Evolutionary conservation across 2,113 vertebrate species (phyloP).

Genomic region (Alligator sinensis): DNA sequence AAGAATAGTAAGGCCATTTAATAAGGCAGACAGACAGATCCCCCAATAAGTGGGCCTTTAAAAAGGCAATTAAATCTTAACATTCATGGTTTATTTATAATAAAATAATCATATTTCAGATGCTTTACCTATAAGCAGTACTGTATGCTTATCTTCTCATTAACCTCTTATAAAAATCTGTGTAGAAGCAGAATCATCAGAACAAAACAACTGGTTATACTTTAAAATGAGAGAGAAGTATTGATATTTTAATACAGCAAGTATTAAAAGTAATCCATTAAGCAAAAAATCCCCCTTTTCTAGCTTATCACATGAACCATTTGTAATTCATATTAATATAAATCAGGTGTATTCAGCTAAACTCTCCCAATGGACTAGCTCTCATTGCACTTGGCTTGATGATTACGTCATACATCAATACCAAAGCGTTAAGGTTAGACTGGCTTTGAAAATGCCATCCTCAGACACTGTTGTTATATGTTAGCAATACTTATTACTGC

Average conservation of each 20-base stretch:
- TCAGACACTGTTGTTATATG: conserved; percentile 46
- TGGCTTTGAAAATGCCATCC: conserved; percentile 49
- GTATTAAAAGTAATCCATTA: neutral
- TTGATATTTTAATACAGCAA: neutral
- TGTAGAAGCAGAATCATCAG: conserved; percentile 23
- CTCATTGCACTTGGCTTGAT: conserved; percentile 24
- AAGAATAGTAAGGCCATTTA: conserved; percentile 8
- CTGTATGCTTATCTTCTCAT: conserved; percentile 33
- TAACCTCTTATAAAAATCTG: conserved; percentile 31
- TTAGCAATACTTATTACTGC: conserved; percentile 68
- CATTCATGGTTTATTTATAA: conserved; percentile 50
- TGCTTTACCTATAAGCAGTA: conserved; percentile 42
- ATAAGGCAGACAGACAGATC: neutral
- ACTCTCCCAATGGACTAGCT: conserved; percentile 34
- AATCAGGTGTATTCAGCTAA: conserved; percentile 25
- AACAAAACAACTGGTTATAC: conserved; percentile 22
- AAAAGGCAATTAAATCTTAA: conserved; percentile 56
- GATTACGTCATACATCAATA: conserved; percentile 38
- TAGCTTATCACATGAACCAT: conserved; percentile 39
- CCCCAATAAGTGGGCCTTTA: neutral
- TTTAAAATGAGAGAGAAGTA: conserved; percentile 28
- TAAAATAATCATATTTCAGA: neutral
- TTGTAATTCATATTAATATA: conserved; percentile 30
- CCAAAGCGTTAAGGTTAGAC: conserved; percentile 48
- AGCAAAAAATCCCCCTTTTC: conserved; percentile 29